Evolutionary conservation across 2,888 invertebrate species (phyloP).

Genomic region (Thalpophila matura): DNA sequence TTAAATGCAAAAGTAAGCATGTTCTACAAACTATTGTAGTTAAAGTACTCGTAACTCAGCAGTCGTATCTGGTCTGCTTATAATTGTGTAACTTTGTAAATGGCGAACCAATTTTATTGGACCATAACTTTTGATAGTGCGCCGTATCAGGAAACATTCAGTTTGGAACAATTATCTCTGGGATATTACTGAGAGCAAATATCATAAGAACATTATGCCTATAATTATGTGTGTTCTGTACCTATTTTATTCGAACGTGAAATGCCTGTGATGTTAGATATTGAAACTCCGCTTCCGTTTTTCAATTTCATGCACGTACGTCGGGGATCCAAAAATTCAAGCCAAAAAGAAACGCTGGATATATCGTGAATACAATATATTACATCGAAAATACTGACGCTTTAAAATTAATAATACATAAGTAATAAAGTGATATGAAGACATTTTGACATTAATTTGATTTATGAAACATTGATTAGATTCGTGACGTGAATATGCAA

Average conservation of each 20-base stretch:
- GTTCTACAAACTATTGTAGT: background rate
- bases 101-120: constrained; percentile 42
- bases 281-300: constrained; percentile 38
- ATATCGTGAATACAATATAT: constrained; percentile 10
- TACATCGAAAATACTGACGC: constrained; percentile 7
- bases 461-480: constrained; percentile 40
- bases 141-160: constrained; percentile 42
- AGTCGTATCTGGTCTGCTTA: constrained; percentile 18
- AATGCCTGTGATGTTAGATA: constrained; percentile 26
- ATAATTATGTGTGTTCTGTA: constrained; percentile 17
- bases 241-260: constrained; percentile 42
- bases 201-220: constrained; percentile 28
- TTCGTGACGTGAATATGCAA: constrained; percentile 53
- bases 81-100: constrained; percentile 39
- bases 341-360: constrained; percentile 15
- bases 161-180: constrained; percentile 37
- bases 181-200: constrained; percentile 23
- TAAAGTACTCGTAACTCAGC: background rate
- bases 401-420: constrained; percentile 25
- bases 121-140: constrained; percentile 42
- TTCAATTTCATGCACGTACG: constrained; percentile 45
- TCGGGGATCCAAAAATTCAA: constrained; percentile 21
- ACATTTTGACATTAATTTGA: constrained; percentile 31
- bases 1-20: background rate
- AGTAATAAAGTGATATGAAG: background rate